Evolutionary conservation across 2,113 vertebrate genomes (phyloP).

Genomic region (Mus musculus): GRCm39 chr2:60820501-60821000

Average conservation of each 20-base stretch:
- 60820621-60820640: neutral
- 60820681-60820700: neutral
- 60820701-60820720: neutral
- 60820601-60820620: neutral
- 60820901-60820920: neutral
- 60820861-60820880: neutral
- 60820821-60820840: neutral
- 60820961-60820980: neutral
- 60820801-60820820: neutral
- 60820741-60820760: neutral
- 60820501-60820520: neutral
- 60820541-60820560: neutral
- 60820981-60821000: neutral
- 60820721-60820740: neutral
- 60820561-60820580: neutral
- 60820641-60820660: neutral
- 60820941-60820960: neutral
- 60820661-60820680: neutral
- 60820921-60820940: neutral
- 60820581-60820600: neutral
- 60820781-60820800: neutral
- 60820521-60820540: neutral
- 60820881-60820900: neutral
- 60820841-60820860: neutral
- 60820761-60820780: neutral